Base-by-base conservation (phyloP, 2,797 vertebrate genomes). In the Netta rufina region DNA sequence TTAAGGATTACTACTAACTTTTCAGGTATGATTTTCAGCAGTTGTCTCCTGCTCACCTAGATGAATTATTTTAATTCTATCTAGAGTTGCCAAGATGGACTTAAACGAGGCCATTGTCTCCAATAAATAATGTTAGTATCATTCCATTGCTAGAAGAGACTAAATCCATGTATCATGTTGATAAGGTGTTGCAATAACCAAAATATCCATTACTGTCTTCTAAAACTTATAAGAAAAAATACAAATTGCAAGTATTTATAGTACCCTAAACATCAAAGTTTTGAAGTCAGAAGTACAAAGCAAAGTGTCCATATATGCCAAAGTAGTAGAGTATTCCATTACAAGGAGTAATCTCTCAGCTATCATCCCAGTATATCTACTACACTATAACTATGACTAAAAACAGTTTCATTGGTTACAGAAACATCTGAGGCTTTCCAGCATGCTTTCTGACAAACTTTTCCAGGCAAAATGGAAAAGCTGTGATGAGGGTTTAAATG, bases 401-500 rank as follows among this genome's bases (percentile, higher is more conserved):
- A 82, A 90, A 8, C 36, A 77, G 62, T 92, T 94, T 90, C 36
- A 87, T 14, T 87, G 83, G 49, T 88, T 51, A 85, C 5, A 25
- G 81, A 87, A 90, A 74, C 71, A 77, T 80, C 72, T 80, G 80
- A 90, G 62, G 13, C 56, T 96, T 93, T 93, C 67, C 77, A 72
- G 65, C 13, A 15, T 13, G 27, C 57, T 91, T 93, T 86, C 87
- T 78, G 76, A 92, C 87, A 90, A 94, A 87, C 58, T 77, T 94
- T 92, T 71, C 64, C 64, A 87, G 53, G 66, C 33, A 91, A 92
- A 94, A 87, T 67, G 71, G 80, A 91, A 94, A 83, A 96, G 64
- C 27, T 92, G 89, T 86, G 83, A 74, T 36, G 57, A 90, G 39
- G 71, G 81, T 88, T 87, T 93, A 78, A 89, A 60, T 36, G 80